Conservation (phyloP, 1,140 invertebrate genomes). For the Cyphomyrmex costatus region DNA sequence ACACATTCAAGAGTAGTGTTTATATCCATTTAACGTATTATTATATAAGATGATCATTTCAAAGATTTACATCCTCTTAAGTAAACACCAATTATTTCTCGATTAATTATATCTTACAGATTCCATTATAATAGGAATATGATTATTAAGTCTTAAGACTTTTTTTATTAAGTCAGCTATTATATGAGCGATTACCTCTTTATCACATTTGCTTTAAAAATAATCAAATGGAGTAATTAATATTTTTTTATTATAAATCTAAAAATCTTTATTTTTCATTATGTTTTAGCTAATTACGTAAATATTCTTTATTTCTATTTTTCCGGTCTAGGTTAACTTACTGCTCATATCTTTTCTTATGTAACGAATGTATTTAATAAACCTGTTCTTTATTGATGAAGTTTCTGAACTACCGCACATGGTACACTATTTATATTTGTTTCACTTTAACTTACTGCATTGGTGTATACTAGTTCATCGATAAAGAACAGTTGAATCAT, state of each 20-base stretch:
- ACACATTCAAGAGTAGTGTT: not conserved
- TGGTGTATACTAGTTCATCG: too few species aligned
- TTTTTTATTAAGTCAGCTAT: not conserved
- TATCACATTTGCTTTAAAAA: constrained; percentile 9
- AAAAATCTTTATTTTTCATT: not conserved
- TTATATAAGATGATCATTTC: constrained; percentile 11
- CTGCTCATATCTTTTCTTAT: not conserved
- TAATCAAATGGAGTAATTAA: not conserved
- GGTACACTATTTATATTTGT: too few species aligned
- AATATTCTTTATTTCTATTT: not conserved
- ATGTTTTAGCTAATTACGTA: not conserved
- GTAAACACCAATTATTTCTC: not conserved
- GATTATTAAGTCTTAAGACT: too few species aligned
- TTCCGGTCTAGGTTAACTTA: not conserved
- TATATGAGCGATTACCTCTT: not conserved
- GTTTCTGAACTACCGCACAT: too few species aligned
- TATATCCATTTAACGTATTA: not conserved
- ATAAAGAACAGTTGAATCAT: not conserved
- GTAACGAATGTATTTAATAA: not conserved
- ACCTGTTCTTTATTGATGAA: too few species aligned
- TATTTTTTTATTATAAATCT: not conserved
- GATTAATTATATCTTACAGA: not conserved
- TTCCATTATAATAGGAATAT: not conserved
- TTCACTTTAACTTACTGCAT: too few species aligned
- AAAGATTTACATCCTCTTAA: constrained; percentile 7